These are phyloP conservation scores for Ophioninae sp. DNA, from an alignment of 2,888 invertebrate species.

Conservation along the genomic window DNA sequence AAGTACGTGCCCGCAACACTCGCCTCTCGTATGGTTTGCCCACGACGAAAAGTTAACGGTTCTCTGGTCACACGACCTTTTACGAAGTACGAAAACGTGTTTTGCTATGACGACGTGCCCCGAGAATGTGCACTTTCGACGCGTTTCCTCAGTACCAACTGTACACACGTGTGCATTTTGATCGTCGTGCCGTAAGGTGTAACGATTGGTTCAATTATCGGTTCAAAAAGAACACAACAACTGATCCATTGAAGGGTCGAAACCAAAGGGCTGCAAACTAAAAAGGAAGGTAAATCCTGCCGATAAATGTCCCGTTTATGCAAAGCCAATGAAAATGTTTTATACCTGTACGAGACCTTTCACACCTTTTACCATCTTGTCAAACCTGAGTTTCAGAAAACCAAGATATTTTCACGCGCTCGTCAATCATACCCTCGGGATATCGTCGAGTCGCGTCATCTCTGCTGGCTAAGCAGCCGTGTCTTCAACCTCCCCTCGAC, in stretches of 20 bases:
- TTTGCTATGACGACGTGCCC: slow-evolving; percentile 21
- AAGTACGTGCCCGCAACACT: slow-evolving; percentile 73
- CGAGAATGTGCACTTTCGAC: slow-evolving; percentile 15
- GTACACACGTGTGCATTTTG: slow-evolving; percentile 1
- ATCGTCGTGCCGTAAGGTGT: background rate
- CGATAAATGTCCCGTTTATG: background rate
- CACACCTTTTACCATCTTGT: slow-evolving; percentile 58
- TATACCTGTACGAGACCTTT: background rate
- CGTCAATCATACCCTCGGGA: slow-evolving; percentile 74
- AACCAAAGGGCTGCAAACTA: background rate
- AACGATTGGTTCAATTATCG: background rate
- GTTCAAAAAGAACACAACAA: background rate
- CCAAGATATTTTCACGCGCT: slow-evolving; percentile 69
- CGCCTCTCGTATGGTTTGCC: slow-evolving; percentile 16
- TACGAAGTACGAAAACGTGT: slow-evolving; percentile 32
- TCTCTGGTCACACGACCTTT: slow-evolving; percentile 35
- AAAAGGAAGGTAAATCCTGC: no score
- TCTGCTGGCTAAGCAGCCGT: slow-evolving; percentile 45
- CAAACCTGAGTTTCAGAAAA: slow-evolving; percentile 72
- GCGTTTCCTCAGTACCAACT: slow-evolving; percentile 12
- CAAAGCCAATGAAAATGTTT: background rate
- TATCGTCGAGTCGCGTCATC: slow-evolving; percentile 60
- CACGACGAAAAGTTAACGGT: slow-evolving; percentile 12
- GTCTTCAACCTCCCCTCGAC: slow-evolving; percentile 11
- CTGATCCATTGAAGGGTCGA: background rate